Conservation (phyloP, 2,888 invertebrate genomes). For the Temnothorax ravouxi region DNA sequence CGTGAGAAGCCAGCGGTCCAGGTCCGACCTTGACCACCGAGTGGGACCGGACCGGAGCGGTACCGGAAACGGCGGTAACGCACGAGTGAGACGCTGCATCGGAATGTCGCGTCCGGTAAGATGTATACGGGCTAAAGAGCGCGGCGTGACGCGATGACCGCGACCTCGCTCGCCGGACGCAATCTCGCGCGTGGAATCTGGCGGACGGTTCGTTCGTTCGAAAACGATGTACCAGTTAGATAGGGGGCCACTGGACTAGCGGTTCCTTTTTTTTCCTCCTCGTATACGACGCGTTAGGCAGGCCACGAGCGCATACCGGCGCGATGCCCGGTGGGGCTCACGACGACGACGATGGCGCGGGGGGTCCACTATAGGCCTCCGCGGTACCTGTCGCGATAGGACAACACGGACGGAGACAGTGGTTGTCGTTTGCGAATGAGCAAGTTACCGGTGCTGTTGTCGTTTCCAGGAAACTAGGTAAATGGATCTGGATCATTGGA, state of each 20-base stretch:
- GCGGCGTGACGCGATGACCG: conserved; percentile 26
- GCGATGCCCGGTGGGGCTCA: conserved; percentile 29
- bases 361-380: background rate
- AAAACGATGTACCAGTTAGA: conserved; percentile 80
- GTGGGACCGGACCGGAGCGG: conserved; percentile 53
- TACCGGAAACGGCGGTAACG: conserved; percentile 75
- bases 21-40: conserved; percentile 67
- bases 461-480: conserved; percentile 76
- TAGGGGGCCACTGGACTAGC: conserved; percentile 75
- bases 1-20: background rate
- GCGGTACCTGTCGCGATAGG: conserved; percentile 36
- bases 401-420: conserved; percentile 43
- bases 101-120: conserved; percentile 56
- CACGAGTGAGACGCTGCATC: conserved; percentile 68
- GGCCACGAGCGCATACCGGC: conserved; percentile 65
- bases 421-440: conserved; percentile 31
- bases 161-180: conserved; percentile 55
- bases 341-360: background rate
- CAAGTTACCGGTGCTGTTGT: conserved; percentile 49
- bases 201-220: conserved; percentile 73
- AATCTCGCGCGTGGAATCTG: conserved; percentile 75
- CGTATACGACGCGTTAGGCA: conserved; percentile 33
- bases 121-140: background rate
- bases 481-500: conserved; percentile 79
- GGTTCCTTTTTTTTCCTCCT: conserved; percentile 67